Evolutionary conservation across 2,888 invertebrate species (phyloP).

Genomic region (Aricia artaxerxes): DNA sequence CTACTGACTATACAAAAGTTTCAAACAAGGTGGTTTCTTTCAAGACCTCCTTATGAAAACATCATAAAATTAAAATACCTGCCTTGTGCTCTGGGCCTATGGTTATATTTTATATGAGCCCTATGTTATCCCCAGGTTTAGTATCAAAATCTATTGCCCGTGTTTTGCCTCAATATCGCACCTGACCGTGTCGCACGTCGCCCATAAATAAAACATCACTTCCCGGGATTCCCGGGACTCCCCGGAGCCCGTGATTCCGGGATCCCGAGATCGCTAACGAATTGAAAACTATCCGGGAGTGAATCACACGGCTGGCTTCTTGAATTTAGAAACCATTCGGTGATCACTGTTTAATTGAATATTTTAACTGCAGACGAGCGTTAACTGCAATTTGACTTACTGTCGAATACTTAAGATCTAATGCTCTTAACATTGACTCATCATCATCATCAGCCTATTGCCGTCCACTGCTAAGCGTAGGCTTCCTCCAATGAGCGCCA

Average conservation of each 20-base stretch:
- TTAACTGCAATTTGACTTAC: neutral
- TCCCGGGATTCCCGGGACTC: neutral
- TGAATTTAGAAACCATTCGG: neutral
- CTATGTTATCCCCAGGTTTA: neutral
- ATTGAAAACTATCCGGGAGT: neutral
- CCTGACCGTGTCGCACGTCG: neutral
- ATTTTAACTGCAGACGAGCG: neutral
- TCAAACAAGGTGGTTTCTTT: no score
- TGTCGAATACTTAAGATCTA: neutral
- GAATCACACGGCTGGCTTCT: neutral
- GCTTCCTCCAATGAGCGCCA: no score
- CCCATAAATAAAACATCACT: constrained; percentile 6
- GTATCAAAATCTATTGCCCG: neutral
- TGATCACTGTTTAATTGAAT: neutral
- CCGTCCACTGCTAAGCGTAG: no score
- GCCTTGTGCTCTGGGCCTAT: neutral
- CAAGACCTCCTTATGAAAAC: no score
- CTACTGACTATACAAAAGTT: no score
- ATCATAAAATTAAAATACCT: no score
- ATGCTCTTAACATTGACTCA: no score
- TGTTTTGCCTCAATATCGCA: neutral
- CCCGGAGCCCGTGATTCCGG: neutral
- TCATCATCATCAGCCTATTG: no score
- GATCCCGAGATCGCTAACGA: neutral
- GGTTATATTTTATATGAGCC: neutral